Evolutionary conservation across 2,113 vertebrate species (phyloP).

Genomic region (Aphelocoma coerulescens): DNA sequence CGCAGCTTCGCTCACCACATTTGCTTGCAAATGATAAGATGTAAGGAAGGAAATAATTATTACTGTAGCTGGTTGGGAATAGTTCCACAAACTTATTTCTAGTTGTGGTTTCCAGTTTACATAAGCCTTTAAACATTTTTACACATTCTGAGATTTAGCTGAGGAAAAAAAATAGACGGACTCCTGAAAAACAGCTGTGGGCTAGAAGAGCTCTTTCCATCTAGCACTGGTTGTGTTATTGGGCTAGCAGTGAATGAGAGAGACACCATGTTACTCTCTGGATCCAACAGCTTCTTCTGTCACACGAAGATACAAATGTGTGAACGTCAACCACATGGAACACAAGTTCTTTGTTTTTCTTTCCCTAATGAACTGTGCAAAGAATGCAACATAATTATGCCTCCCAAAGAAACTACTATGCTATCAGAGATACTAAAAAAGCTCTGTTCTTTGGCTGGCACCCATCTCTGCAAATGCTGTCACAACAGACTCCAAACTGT

Average conservation of each 20-base stretch:
- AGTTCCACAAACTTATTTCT: neutral
- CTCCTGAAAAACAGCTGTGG: neutral
- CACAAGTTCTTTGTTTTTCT: conserved; percentile 26
- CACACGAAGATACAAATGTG: conserved; percentile 4
- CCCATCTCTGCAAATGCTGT: conserved; percentile 43
- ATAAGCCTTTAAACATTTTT: neutral
- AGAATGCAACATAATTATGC: conserved; percentile 15
- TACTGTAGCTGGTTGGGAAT: neutral
- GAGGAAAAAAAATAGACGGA: neutral
- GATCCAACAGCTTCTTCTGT: neutral
- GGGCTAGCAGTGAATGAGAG: neutral
- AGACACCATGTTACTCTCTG: neutral
- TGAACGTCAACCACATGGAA: conserved; percentile 35
- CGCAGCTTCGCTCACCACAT: neutral
- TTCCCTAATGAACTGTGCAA: conserved; percentile 17
- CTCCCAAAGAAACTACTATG: conserved; percentile 6
- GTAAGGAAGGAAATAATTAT: neutral
- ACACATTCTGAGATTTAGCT: neutral
- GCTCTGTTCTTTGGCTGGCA: conserved; percentile 36
- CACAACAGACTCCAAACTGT: conserved; percentile 52
- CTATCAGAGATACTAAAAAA: conserved; percentile 9
- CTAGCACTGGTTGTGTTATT: neutral
- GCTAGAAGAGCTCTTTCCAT: neutral
- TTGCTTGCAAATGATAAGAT: neutral
- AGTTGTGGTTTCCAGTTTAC: neutral